phyloP scores from a whole-genome alignment of 2,113 vertebrate species.

The Prochilodus magdalenae region DNA sequence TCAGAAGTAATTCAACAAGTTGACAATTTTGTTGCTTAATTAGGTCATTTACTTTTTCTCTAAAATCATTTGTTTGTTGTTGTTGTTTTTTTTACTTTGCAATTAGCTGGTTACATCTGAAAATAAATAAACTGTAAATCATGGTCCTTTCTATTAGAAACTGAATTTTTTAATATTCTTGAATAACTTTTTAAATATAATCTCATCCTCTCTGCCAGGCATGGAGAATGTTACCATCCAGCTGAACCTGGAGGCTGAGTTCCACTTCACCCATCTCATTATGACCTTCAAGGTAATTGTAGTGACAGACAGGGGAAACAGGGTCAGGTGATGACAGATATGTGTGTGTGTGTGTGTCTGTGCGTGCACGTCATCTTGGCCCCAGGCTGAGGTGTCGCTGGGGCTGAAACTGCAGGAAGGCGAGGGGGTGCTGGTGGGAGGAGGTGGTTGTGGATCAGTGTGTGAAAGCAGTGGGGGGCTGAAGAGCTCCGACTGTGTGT shows the following conservation, averaged over 20 bases:
- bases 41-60: too few relatives aligned
- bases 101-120: too few relatives aligned
- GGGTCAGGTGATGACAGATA: slow-evolving; percentile 16
- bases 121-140: too few relatives aligned
- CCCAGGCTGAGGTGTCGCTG: slow-evolving; percentile 22
- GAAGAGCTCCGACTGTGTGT: slow-evolving; percentile 51
- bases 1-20: too few relatives aligned
- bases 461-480: slow-evolving; percentile 48
- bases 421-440: slow-evolving; percentile 18
- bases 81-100: too few relatives aligned
- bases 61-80: too few relatives aligned
- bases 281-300: slow-evolving; percentile 97
- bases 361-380: slow-evolving; percentile 18
- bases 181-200: too few relatives aligned
- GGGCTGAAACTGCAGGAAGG: slow-evolving; percentile 20
- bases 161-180: too few relatives aligned
- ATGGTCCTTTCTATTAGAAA: too few relatives aligned
- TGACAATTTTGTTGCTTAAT: too few relatives aligned
- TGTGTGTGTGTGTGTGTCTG: slow-evolving; percentile 14
- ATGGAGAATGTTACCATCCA: slow-evolving; percentile 94
- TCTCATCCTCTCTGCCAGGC: slow-evolving; percentile 72
- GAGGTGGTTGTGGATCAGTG: slow-evolving; percentile 29
- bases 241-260: slow-evolving; percentile 95
- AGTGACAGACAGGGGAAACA: slow-evolving; percentile 26
- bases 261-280: slow-evolving; percentile 99